Base-by-base conservation (phyloP, 2,888 invertebrate species). In the Drosophila ustulata region DNA sequence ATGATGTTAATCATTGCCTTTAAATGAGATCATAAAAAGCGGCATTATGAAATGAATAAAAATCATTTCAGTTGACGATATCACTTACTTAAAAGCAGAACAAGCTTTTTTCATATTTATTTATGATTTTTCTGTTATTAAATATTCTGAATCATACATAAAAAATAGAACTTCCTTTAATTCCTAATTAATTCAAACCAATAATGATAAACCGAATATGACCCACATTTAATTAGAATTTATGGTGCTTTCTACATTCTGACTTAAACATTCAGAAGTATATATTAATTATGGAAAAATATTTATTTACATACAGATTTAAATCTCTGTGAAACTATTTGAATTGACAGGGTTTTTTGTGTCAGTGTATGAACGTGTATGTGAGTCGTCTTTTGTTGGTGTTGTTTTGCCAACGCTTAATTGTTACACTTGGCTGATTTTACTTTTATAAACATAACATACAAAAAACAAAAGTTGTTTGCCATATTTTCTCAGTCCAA, bases 351-450 rank as follows among this genome's bases (percentile, higher is more conserved):
- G 13, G 6, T 2, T 47, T 26, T 46, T 57, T 57, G 6, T 6
- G 37, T 7, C 46, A 57, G 57, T 57, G 57, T 57, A 57, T 37
- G 47, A 25, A 57, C 47, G 47, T 18, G n/a, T 37, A 28, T 37
- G 34, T 53, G 46, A 1, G 26, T 61, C 49, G 56, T 62, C 63
- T 70, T 55, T 66, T 64, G 67, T 49, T 63, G 66, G 67, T 77
- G 77, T 64, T 82, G 77, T 76, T 83, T 71, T 71, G 74, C 86
- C 77, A 82, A 82, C 78, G 84, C 88, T 81, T 82, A 82, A 75
- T 82, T 89, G 88, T 87, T 89, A 85, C 90, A 89, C 90, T 83
- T 88, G 82, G 90, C 82, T 89, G 90, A 83, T 69, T 89, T 82
- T 89, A 87, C 78, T 87, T 85, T 87, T 82, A 80, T 80, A 84